Percentiles rank a stretch among this genome's conserved stretches.
Conservation (phyloP, 2,113 vertebrate species). For the Pao palembangensis region DNA sequence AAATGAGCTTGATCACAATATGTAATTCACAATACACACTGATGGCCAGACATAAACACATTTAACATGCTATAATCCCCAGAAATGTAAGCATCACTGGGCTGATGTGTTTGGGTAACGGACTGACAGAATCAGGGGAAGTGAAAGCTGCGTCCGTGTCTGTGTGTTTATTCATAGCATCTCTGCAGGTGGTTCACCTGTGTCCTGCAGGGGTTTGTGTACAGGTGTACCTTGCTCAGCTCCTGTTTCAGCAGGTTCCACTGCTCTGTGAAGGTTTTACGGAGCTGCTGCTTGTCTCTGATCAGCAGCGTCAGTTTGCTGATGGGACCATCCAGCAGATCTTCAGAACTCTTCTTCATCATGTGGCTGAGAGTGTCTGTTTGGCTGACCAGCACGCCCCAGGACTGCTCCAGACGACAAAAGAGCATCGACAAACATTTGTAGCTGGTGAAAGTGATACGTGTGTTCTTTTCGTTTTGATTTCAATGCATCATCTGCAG, state of each 20-base stretch:
- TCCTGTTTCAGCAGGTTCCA: constrained; percentile 89
- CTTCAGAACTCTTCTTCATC: constrained; percentile 84
- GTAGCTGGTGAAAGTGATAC: too few species aligned
- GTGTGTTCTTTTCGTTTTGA: too few species aligned
- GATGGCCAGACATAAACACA: too few species aligned
- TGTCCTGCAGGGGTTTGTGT: neutral
- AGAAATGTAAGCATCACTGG: too few species aligned
- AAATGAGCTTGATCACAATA: neutral
- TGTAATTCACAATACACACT: neutral
- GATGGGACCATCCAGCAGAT: constrained; percentile 83
- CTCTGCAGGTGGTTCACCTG: neutral
- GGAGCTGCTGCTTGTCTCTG: constrained; percentile 91
- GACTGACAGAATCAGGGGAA: too few species aligned
- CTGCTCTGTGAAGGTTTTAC: constrained; percentile 83
- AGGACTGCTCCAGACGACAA: constrained; percentile 74
- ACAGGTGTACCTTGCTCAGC: constrained; percentile 62
- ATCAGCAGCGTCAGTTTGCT: constrained; percentile 89
- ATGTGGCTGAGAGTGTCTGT: constrained; percentile 85
- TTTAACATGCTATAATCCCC: too few species aligned
- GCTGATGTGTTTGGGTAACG: too few species aligned
- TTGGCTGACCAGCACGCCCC: constrained; percentile 83
- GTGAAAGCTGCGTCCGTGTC: too few species aligned
- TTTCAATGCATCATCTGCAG: too few species aligned
- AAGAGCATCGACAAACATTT: neutral
- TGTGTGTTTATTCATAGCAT: too few species aligned